Percentiles rank a stretch among this genome's conserved stretches.
These are phyloP conservation scores for Lycophotia porphyrea DNA, from an alignment of 2,888 invertebrate genomes.

Conservation along the genomic window DNA sequence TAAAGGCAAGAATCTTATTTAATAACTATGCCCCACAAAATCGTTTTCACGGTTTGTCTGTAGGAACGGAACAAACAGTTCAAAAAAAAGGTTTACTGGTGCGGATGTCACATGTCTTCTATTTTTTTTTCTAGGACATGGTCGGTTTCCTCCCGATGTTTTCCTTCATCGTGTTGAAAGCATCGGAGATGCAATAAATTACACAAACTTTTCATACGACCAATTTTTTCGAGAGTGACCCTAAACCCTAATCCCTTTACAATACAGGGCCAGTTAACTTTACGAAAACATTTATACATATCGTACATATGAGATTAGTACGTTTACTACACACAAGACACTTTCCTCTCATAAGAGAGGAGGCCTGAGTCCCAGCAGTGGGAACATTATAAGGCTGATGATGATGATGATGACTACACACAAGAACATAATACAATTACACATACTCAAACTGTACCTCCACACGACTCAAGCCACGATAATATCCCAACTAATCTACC, in stretches of 20 bases:
- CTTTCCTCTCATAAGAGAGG: too few species aligned
- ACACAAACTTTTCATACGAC: neutral
- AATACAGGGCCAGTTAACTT: neutral
- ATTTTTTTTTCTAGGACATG: neutral
- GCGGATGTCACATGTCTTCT: neutral
- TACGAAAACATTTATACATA: neutral
- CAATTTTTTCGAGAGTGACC: neutral
- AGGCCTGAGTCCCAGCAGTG: too few species aligned
- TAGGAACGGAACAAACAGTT: too few species aligned
- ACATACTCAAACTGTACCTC: neutral
- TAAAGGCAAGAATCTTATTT: too few species aligned
- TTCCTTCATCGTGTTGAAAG: neutral
- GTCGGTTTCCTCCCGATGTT: neutral
- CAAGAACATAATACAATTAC: neutral
- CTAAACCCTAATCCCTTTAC: neutral
- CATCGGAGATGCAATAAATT: neutral
- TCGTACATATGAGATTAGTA: neutral
- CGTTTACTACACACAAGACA: neutral
- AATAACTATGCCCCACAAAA: too few species aligned
- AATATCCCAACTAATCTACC: constrained; percentile 16
- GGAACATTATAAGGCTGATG: too few species aligned
- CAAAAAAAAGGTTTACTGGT: too few species aligned
- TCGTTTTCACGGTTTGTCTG: too few species aligned
- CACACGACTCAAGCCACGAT: neutral
- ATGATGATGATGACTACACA: too few species aligned